Base-by-base conservation (phyloP, 2,797 vertebrate genomes). In the Parauchenoglanis punctatus region DNA sequence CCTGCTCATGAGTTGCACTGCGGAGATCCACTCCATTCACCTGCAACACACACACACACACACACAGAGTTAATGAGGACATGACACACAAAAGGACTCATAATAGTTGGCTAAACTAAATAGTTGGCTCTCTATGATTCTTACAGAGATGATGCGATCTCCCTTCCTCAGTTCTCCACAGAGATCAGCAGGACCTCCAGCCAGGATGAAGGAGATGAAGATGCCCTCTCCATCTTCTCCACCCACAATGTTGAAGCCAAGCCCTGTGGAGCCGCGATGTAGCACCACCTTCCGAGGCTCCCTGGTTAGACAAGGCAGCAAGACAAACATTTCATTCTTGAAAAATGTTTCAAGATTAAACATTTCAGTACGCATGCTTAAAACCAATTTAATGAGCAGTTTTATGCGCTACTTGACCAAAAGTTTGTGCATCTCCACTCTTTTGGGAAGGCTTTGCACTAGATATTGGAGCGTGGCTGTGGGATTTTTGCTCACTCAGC, bases 171-270 rank as follows among this genome's bases (percentile, higher is more conserved):
- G 96, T 87, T 99, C 98, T 90, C 98, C 98, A 75, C 98, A 98
- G 68, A 99, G 96, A 93, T 99, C 98, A 61, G 98, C 98, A 75
- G 98, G 98, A 59, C 98, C 98, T 90, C 98, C 98, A 1, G 98
- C 97, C 84, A 99, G 96, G 88, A 99, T 99, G 92, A 99, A 99
- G 85, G 98, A 99, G 92, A 99, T 98, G 91, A 99, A 99, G 94
- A 99, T 99, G 85, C 98, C 98, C 93, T 99, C 98, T 89, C 98
- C 98, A 85, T 99, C 98, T 94, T 99, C 98, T 81, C 98, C 98
- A 90, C 98, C 98, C 61, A 99, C 98, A 54, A 99, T 99, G 95
- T 99, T 99, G 93, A 99, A 99, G 85, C 98, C 98, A 56, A 99
- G 97, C 68, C 98, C 98, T 0, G 98, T 99, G 61, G 98, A 96